phyloP scores from a whole-genome alignment of 2,888 invertebrate species.

The Ornithoptera priamus region DNA sequence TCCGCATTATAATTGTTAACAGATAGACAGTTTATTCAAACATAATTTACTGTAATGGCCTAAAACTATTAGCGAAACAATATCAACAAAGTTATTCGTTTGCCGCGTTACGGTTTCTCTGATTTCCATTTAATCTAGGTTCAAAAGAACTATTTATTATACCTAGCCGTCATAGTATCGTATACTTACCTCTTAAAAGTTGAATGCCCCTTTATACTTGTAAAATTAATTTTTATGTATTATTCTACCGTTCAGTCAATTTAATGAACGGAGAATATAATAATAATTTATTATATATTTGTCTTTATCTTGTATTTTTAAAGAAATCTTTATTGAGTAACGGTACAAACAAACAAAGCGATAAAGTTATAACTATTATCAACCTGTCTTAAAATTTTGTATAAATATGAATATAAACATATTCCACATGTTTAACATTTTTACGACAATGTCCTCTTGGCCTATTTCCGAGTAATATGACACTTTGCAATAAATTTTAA shows the following conservation, averaged over 20 bases:
- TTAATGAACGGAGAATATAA: no score
- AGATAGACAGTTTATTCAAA: slow-evolving; percentile 1
- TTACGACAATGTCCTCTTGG: background rate
- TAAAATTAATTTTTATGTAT: background rate
- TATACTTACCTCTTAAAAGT: slow-evolving; percentile 24
- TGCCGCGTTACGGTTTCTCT: slow-evolving; percentile 38
- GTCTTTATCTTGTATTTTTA: background rate
- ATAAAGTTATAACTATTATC: background rate
- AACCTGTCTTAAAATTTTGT: background rate
- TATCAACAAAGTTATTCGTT: slow-evolving; percentile 43
- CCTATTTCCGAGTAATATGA: background rate
- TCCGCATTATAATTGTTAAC: background rate
- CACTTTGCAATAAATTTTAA: background rate
- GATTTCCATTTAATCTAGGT: slow-evolving; percentile 50
- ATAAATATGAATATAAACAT: background rate
- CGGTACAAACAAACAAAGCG: background rate
- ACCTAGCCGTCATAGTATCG: slow-evolving; percentile 39
- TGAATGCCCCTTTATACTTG: slow-evolving; percentile 11
- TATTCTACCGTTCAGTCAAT: no score
- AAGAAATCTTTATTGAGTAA: background rate
- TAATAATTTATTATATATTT: no score
- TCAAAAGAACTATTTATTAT: slow-evolving; percentile 65
- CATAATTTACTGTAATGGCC: slow-evolving; percentile 4
- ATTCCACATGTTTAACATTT: background rate
- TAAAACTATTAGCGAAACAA: slow-evolving; percentile 16